phyloP scores from a whole-genome alignment of 2,113 vertebrate genomes.

The Rousettus leschenaultii region DNA sequence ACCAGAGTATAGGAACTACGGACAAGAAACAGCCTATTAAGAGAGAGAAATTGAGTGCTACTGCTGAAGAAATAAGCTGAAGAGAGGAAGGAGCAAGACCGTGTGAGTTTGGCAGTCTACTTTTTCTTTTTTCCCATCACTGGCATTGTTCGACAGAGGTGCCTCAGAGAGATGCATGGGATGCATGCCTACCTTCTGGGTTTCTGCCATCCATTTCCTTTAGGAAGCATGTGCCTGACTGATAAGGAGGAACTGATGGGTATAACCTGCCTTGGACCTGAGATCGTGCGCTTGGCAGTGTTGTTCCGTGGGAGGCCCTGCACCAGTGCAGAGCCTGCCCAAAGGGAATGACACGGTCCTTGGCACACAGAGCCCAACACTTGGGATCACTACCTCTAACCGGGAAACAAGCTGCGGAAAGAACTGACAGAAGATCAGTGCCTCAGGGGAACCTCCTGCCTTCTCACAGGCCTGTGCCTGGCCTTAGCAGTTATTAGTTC shows the following conservation, averaged over 20 bases:
- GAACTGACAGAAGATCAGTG: background rate
- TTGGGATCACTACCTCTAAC: background rate
- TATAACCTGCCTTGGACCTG: background rate
- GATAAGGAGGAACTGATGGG: background rate
- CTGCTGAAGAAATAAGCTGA: background rate
- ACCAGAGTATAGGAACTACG: background rate
- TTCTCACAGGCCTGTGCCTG: background rate
- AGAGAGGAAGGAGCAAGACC: background rate
- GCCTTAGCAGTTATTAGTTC: background rate
- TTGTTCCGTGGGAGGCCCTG: background rate
- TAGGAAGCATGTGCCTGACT: background rate
- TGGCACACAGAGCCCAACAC: background rate
- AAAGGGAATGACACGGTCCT: background rate
- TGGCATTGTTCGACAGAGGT: background rate
- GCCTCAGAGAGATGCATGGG: background rate
- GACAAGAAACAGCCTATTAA: background rate
- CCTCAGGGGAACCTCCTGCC: background rate
- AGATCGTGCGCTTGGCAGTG: background rate
- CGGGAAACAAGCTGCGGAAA: background rate
- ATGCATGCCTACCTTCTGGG: background rate
- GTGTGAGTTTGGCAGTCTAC: background rate
- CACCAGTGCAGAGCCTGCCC: background rate
- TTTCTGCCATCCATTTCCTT: background rate
- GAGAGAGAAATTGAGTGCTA: fast-evolving
- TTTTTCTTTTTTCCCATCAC: background rate